Conservation (phyloP, 2,797 vertebrate species). For the Oreochromis mossambicus region DNA sequence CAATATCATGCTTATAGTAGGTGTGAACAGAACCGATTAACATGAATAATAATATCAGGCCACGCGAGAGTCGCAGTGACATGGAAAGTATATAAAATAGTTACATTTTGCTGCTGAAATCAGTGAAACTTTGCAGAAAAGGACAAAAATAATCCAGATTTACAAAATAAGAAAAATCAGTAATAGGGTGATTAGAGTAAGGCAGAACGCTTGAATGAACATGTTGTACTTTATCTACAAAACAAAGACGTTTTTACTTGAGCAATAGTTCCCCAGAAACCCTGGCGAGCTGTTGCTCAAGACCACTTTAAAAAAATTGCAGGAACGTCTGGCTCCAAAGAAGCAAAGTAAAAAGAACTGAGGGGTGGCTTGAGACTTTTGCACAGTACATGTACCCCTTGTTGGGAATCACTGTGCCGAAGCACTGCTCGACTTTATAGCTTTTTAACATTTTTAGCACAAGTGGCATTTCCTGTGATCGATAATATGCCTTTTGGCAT, state of each 20-base stretch:
- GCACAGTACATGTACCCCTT: background rate
- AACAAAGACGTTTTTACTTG: background rate
- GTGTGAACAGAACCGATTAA: background rate
- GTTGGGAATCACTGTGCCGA: background rate
- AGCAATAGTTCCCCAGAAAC: background rate
- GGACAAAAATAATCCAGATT: background rate
- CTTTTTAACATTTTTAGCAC: background rate
- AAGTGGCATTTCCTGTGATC: background rate
- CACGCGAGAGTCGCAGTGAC: background rate
- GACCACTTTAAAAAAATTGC: background rate
- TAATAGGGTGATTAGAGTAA: background rate
- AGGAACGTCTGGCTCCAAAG: background rate
- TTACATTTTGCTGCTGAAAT: background rate
- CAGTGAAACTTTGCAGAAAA: background rate
- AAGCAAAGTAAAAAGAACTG: background rate
- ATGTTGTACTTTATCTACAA: background rate
- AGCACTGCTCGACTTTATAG: background rate
- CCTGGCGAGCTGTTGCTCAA: background rate
- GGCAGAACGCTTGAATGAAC: background rate
- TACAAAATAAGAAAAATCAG: background rate
- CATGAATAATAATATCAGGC: background rate
- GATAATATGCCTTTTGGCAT: background rate
- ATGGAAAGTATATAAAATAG: background rate
- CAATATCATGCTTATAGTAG: background rate
- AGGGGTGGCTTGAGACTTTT: background rate